Evolutionary conservation across 2,888 invertebrate species (phyloP), one percentile per base, ranked within the genome.

Genomic region (Hermaeophaga mercurialis): DNA sequence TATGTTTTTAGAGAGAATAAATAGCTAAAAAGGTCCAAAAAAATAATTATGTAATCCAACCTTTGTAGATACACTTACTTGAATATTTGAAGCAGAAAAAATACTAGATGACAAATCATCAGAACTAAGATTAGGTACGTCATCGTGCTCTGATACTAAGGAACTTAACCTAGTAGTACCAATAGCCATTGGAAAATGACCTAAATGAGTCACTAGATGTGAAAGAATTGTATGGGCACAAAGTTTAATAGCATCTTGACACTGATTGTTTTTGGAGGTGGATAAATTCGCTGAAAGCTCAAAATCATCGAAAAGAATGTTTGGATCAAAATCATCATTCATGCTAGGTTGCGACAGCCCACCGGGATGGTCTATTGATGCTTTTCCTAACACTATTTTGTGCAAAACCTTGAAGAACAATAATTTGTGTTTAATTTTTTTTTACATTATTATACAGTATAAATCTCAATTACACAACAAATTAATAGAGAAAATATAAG

Each of bases 101-200:
- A 96, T 89, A 54, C 88, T 87, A 0, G 90, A 85, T 1, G 89
- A 87, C 17, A 92, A 81, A 66, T 95, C 88, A 72, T 92, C 92
- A 3, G 82, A 79, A 45, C 84, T 83, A 39, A 89, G 79, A 58
- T 86, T 82, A 0, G 89, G 88, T 34, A 90, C 84, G 78, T 97
- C 96, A 76, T 96, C 95, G 68, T 94, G 88, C 77, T 97, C 97
- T 66, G 91, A 91, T 9, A 96, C 94, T 68, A 91, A 82, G 0
- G 94, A 94, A 62, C 94, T 92, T 15, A 96, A 81, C 58, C 94
- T 85, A 41, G 95, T 89, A 0, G 96, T 94, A 48, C 93, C 91
- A 44, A 89, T 87, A 59, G 93, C 91, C 80, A 94, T 88, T 9
- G 97, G 97, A 81, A 96, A 97, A 76, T 97, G 96, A 0, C 94